Evolutionary conservation across 2,113 vertebrate species (phyloP), one percentile per base, ranked within the genome.

Genomic region (Corythoichthys intestinalis): DNA sequence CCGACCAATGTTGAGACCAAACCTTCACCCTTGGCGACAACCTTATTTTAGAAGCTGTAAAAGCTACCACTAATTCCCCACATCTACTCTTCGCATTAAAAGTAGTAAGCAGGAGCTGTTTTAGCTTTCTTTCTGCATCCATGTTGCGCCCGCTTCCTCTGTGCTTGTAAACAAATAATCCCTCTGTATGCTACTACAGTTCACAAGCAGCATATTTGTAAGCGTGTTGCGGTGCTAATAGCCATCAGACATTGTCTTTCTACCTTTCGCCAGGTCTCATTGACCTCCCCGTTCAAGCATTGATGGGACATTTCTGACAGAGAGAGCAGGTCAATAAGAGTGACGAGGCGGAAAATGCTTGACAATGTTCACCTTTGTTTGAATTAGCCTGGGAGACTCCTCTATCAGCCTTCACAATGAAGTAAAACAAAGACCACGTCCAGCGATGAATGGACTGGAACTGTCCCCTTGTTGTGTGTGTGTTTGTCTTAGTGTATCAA

Each of bases 311-410:
- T 0, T 1, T 69, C 57, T 70, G 71, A 82, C 41, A 37, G 53
- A 62, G 20, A 79, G 74, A 80, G 72, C 57, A 72, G 82, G 70
- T 83, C 74, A 77, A 74, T 68, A 49, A 63, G 70, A 49, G 69
- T 67, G 71, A 78, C 77, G 41, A 76, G 62, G 80, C 50, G 15
- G 63, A 74, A 82, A 85, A 79, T 69, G 61, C 49, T 53, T 59
- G 54, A 47, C 60, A 66, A 57, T 78, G 54, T 82, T 82, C 78
- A 56, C 49, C 48, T 78, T 44, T 57, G 38, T 50, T 79, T 90
- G 82, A 79, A 88, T 71, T 76, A 80, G 60, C 80, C 69, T 46
- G 38, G 37, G 64, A 84, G 65, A 66, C 56, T 52, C 56, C 68
- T 68, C 50, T 69, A 78, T 73, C 73, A 80, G 68, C 69, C 70